Evolutionary conservation across 2,113 vertebrate species (phyloP), one percentile per base, ranked within the genome.

Genomic region (Clinocottus analis): DNA sequence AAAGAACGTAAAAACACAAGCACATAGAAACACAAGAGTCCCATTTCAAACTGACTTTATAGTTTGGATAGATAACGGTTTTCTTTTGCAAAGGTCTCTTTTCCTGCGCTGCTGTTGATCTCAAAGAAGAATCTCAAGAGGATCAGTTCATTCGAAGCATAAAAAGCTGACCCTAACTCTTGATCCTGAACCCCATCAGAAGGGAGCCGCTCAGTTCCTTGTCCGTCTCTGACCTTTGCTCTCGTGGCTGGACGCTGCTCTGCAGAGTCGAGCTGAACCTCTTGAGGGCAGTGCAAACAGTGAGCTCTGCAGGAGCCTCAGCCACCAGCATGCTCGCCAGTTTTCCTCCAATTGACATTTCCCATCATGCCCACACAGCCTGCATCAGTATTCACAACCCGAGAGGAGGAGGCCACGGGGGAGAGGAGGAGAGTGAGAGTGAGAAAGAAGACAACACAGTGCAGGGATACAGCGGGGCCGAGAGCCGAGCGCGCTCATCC

Each of bases 251-350:
- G 56, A 74, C 23, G 21, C 35, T 65, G 37, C 79, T 83, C 77
- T 91, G 91, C 87, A 88, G 76, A 70, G 82, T 84, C 69, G 8
- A 4, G 39, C 59, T 67, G 65, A 73, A 25, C 91, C 90, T 90
- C 90, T 87, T 85, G 90, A 79, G 91, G 92, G 89, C 90, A 92
- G 90, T 92, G 75, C 81, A 86, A 64, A 74, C 86, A 89, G 78
- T 11, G 31, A 53, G 61, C 83, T 81, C 74, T 60, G 68, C 71
- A 64, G 76, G 84, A 55, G 64, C 70, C 60, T 35, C 35, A 10
- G 59, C 31, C 61, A 65, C 55, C 62, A 75, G 60, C 74, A 65
- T 29, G 47, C 82, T 81, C 14, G 45, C 72, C 60, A 17, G 25
- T 71, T 85, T 84, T 81, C 62, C 31, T 84, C 63, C 85, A 80